These are phyloP conservation scores for Epinephelus lanceolatus DNA, from an alignment of 2,113 vertebrate genomes.

Conservation along the genomic window DNA sequence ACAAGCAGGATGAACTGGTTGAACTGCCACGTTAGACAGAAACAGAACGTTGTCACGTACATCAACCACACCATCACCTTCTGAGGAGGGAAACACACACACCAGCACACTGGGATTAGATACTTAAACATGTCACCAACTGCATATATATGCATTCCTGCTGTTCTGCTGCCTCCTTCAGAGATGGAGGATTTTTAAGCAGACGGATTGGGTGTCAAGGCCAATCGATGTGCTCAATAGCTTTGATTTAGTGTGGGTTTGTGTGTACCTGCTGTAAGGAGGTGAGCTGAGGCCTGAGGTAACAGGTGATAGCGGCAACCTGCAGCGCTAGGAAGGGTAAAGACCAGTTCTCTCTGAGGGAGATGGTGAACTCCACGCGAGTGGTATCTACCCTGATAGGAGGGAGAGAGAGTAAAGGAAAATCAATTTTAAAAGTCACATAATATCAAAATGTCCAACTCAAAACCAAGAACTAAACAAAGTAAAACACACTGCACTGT, in stretches of 20 bases:
- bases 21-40: conserved; percentile 98
- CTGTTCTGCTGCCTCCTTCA: neutral
- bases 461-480: neutral
- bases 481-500: too few relatives aligned
- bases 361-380: conserved; percentile 97
- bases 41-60: conserved; percentile 92
- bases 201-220: neutral
- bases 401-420: neutral
- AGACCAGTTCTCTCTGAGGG: conserved; percentile 98
- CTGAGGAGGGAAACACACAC: conserved; percentile 76
- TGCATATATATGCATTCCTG: neutral
- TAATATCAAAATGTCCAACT: neutral
- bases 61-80: conserved; percentile 88
- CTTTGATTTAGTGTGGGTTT: conserved; percentile 2
- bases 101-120: neutral
- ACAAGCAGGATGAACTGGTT: conserved; percentile 97
- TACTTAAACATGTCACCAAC: neutral
- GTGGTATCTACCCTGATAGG: conserved; percentile 93
- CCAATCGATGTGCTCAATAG: neutral
- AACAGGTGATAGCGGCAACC: conserved; percentile 91
- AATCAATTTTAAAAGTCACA: neutral
- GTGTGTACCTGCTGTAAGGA: conserved; percentile 87
- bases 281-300: conserved; percentile 88
- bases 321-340: conserved; percentile 96
- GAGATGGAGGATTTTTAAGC: neutral